Conservation (phyloP, 2,888 invertebrate species). For the Galeopsomyia nigrocyanea region DNA sequence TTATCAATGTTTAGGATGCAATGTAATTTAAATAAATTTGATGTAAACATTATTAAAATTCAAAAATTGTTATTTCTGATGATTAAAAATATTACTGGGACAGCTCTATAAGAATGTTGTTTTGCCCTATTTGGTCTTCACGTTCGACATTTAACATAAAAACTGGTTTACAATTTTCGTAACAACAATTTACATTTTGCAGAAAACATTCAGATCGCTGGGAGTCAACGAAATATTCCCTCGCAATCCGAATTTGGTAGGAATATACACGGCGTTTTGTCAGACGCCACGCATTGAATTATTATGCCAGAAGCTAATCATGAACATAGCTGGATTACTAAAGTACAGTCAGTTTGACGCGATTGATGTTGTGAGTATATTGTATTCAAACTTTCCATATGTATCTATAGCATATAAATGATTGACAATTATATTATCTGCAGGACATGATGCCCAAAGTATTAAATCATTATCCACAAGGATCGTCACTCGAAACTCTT, state of each 20-base stretch:
- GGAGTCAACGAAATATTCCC: constrained; percentile 57
- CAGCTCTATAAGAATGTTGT: no score
- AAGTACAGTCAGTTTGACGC: constrained; percentile 55
- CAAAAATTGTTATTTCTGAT: no score
- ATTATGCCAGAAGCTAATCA: constrained; percentile 53
- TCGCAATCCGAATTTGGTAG: constrained; percentile 50
- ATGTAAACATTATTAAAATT: no score
- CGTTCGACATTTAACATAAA: background rate
- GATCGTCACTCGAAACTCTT: constrained; percentile 58
- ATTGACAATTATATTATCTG: constrained; percentile 8
- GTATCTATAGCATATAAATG: no score
- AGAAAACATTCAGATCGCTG: constrained; percentile 56
- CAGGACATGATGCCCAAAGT: constrained; percentile 54
- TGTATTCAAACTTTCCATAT: background rate
- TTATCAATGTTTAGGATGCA: no score
- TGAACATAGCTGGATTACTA: constrained; percentile 54
- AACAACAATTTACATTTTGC: constrained; percentile 33
- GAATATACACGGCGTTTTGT: constrained; percentile 53
- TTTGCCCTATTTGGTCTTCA: no score
- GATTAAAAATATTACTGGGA: no score
- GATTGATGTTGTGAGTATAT: constrained; percentile 38
- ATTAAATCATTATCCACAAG: constrained; percentile 59
- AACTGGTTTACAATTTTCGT: constrained; percentile 8
- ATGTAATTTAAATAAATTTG: no score
- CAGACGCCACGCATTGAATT: constrained; percentile 51